These are phyloP conservation scores for Phaethornis superciliosus DNA, from an alignment of 2,113 vertebrate species.

Conservation along the genomic window DNA sequence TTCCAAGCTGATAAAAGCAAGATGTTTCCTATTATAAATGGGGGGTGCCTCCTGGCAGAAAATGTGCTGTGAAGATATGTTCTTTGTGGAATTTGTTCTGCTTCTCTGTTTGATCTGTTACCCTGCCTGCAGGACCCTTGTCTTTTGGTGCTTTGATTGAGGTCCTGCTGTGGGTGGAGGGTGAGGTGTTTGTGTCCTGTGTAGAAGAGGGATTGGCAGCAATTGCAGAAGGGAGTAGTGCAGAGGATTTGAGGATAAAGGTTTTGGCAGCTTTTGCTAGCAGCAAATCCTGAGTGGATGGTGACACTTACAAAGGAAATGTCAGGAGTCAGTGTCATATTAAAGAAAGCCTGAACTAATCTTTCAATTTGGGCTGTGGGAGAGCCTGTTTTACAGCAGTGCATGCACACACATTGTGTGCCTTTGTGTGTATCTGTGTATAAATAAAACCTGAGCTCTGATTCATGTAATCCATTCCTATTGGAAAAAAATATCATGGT, in stretches of 20 bases:
- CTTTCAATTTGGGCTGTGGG: not conserved
- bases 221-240: not conserved
- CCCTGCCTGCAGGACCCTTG: not conserved
- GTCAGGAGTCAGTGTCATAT: not conserved
- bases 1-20: not conserved
- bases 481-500: not conserved
- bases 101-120: not conserved
- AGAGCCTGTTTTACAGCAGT: not conserved
- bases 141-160: not conserved
- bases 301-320: not conserved
- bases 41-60: not conserved
- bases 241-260: not conserved
- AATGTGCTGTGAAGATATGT: not conserved
- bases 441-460: not conserved
- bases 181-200: not conserved
- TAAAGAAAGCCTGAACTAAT: conserved; percentile 33
- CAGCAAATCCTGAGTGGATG: not conserved
- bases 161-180: not conserved
- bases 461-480: conserved; percentile 6
- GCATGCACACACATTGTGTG: no score
- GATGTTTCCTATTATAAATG: not conserved
- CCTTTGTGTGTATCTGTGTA: not conserved
- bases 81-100: not conserved
- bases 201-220: not conserved
- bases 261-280: not conserved